Evolutionary conservation across 1,140 invertebrate species (phyloP).

Genomic region (Wiebesia pumilae): DNA sequence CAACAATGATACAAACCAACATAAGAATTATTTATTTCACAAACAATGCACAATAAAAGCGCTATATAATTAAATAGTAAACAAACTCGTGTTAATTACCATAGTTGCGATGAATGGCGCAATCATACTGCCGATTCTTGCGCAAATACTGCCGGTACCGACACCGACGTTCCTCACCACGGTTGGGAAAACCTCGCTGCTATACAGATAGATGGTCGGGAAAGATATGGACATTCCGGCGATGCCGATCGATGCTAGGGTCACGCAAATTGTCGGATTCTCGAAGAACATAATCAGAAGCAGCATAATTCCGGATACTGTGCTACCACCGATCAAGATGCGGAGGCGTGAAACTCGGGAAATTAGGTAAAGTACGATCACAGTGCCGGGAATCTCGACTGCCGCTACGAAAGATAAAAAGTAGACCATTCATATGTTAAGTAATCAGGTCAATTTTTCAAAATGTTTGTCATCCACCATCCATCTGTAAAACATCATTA

Average conservation of each 20-base stretch:
- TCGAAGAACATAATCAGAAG: constrained; percentile 63
- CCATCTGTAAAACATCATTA: too few relatives aligned
- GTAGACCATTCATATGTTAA: background rate
- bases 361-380: constrained; percentile 68
- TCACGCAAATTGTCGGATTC: constrained; percentile 66
- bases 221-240: constrained; percentile 79
- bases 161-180: constrained; percentile 80
- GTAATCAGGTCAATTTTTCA: background rate
- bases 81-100: constrained; percentile 57
- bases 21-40: background rate
- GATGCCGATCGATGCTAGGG: constrained; percentile 78
- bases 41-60: background rate
- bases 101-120: constrained; percentile 79
- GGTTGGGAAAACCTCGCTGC: constrained; percentile 82
- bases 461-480: too few relatives aligned
- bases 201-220: constrained; percentile 79
- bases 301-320: constrained; percentile 66
- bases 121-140: constrained; percentile 81
- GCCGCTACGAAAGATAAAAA: constrained; percentile 63
- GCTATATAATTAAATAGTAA: background rate
- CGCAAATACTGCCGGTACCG: constrained; percentile 78
- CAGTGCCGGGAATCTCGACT: constrained; percentile 69
- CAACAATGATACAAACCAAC: background rate
- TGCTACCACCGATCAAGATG: constrained; percentile 68
- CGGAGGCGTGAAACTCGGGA: constrained; percentile 71